phyloP scores from a whole-genome alignment of 2,797 vertebrate genomes.

The Falco berigora region DNA sequence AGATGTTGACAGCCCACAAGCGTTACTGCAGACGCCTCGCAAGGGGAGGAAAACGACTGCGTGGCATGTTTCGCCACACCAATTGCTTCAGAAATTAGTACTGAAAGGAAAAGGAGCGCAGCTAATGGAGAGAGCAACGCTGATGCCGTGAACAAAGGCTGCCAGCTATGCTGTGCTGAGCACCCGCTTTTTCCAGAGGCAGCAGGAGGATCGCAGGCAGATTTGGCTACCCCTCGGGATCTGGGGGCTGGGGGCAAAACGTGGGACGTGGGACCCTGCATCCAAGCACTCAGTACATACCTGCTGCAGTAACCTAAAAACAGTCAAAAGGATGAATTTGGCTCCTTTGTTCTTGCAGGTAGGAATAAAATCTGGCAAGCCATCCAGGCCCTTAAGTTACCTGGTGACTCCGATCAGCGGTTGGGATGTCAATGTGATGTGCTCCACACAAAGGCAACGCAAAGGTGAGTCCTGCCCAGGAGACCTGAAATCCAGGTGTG shows the following conservation, averaged over 20 bases:
- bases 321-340: background rate
- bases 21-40: background rate
- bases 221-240: background rate
- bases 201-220: background rate
- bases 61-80: accelerated
- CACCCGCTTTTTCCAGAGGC: accelerated
- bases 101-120: background rate
- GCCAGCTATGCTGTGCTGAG: accelerated
- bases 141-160: accelerated
- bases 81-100: background rate
- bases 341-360: background rate
- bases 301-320: background rate
- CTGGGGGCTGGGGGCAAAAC: background rate
- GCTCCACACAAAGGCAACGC: background rate
- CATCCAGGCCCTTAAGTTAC: background rate
- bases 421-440: background rate
- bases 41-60: background rate
- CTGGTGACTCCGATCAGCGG: background rate
- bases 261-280: background rate
- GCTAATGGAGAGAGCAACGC: background rate
- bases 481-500: background rate
- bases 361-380: background rate
- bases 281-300: accelerated
- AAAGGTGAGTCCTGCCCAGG: constrained; percentile 32
- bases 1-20: background rate